phyloP scores from a whole-genome alignment of 2,888 invertebrate species.

The Spisula solida region DNA sequence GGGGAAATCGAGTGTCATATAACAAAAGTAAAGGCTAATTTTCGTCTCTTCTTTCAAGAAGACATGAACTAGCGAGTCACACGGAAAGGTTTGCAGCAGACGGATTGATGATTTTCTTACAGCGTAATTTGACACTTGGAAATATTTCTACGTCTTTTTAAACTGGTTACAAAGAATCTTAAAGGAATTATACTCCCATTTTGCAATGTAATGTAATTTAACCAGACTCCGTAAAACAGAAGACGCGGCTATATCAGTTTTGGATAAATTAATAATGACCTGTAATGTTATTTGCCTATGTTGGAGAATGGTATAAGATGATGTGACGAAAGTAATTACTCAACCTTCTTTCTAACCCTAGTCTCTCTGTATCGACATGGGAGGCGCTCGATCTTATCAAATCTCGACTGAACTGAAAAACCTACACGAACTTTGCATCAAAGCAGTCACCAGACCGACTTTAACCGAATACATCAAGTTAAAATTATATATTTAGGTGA shows the following conservation, averaged over 20 bases:
- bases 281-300: slow-evolving; percentile 23
- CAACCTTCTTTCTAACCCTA: slow-evolving; percentile 14
- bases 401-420: background rate
- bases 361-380: slow-evolving; percentile 19
- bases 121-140: slow-evolving; percentile 52
- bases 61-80: slow-evolving; percentile 34
- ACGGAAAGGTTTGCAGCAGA: slow-evolving; percentile 47
- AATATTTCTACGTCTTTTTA: slow-evolving; percentile 36
- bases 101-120: slow-evolving; percentile 45
- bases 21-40: slow-evolving; percentile 52
- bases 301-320: slow-evolving; percentile 21
- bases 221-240: slow-evolving; percentile 25
- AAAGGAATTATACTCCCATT: slow-evolving; percentile 59
- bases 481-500: background rate
- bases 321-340: slow-evolving; percentile 37
- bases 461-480: background rate
- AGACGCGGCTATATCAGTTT: slow-evolving; percentile 26
- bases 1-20: slow-evolving; percentile 49
- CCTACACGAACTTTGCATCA: slow-evolving; percentile 1
- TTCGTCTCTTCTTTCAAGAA: slow-evolving; percentile 42
- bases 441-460: background rate
- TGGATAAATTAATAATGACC: slow-evolving; percentile 36
- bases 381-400: slow-evolving; percentile 16
- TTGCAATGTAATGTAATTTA: slow-evolving; percentile 16
- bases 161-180: slow-evolving; percentile 35